Base-by-base conservation (phyloP, 1,140 invertebrate genomes). In the Asobara japonica region DNA sequence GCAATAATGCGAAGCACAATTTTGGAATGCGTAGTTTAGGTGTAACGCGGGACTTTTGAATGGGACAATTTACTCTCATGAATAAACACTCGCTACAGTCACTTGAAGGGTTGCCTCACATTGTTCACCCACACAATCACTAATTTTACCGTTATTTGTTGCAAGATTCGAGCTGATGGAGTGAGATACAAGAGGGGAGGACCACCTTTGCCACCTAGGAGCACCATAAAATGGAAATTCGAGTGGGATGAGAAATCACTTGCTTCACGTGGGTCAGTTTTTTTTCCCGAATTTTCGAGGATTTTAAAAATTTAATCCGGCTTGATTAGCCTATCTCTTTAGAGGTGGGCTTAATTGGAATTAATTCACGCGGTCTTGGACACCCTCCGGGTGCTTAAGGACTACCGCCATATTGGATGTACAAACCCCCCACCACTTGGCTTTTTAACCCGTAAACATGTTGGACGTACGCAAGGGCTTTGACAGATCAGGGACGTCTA, bases 361-460 rank as follows among this genome's bases (percentile, higher is more conserved):
- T 74, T 73, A 72, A 74, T 80, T 76, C 76, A 74, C 74, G 65
- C 70, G 74, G 67, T 82, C 75, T 33, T 68, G 48, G 70, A 74
- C 79, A 74, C 75, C 65, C 77, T 66, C 77, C 72, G 74, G 56
- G 65, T 60, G 69, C 51, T 25, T 66, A 77, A 77, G 75, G 66
- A 79, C 77, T 76, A 79, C 79, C 77, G 84, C 84, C 84, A 86
- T 84, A 77, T 84, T 84, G 78, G 72, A 45, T 38, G 2, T 70
- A 62, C 29, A 13, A 16, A 29, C 33, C 69, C 69, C 70, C 67
- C 64, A 31, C 74, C 70, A 64, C 45, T 31, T 22, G 36, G 18
- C 31, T 8, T 10, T 38, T 61, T 48, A 7, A 18, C 60, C 30
- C 60, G 56, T 64, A 69, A 62, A 60, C 66, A 29, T 69, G 36